These are phyloP conservation scores for Lithodes maja DNA, from an alignment of 2,888 invertebrate species.

Conservation along the genomic window DNA sequence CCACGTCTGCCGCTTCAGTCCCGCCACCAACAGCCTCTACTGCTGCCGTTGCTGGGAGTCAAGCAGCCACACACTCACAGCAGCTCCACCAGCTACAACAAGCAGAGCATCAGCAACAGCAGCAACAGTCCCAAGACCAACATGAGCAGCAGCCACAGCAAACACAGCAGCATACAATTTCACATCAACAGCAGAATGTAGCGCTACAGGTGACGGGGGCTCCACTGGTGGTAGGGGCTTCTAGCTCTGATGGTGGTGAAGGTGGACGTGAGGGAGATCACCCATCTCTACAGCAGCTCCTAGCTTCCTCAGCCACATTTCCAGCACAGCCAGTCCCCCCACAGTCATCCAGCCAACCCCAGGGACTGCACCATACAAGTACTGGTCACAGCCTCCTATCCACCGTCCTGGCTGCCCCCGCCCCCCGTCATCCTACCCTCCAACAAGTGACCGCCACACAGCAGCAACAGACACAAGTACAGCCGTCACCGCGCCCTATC, in stretches of 20 bases:
- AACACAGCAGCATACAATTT: slow-evolving; percentile 50
- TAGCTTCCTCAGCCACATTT: slow-evolving; percentile 56
- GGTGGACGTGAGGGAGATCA: slow-evolving; percentile 49
- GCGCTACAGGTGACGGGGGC: slow-evolving; percentile 59
- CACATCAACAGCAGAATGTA: slow-evolving; percentile 59
- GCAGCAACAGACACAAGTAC: slow-evolving; percentile 48
- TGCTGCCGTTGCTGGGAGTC: slow-evolving; percentile 23
- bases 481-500: slow-evolving; percentile 48
- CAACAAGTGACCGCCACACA: slow-evolving; percentile 36
- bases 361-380: slow-evolving; percentile 41
- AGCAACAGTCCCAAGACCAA: slow-evolving; percentile 31
- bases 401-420: slow-evolving; percentile 43
- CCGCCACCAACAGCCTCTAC: slow-evolving; percentile 9
- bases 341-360: slow-evolving; percentile 51
- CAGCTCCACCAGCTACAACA: slow-evolving; percentile 50
- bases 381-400: slow-evolving; percentile 40
- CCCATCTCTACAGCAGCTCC: slow-evolving; percentile 57
- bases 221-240: slow-evolving; percentile 52
- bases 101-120: slow-evolving; percentile 40
- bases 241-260: slow-evolving; percentile 49
- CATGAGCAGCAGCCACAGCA: slow-evolving; percentile 52
- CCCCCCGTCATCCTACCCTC: slow-evolving; percentile 51
- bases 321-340: slow-evolving; percentile 51
- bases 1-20: slow-evolving; percentile 38
- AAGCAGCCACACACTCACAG: slow-evolving; percentile 35